These are phyloP conservation scores for Tapirus indicus DNA, from an alignment of 2,797 vertebrate species.

Conservation along the genomic window DNA sequence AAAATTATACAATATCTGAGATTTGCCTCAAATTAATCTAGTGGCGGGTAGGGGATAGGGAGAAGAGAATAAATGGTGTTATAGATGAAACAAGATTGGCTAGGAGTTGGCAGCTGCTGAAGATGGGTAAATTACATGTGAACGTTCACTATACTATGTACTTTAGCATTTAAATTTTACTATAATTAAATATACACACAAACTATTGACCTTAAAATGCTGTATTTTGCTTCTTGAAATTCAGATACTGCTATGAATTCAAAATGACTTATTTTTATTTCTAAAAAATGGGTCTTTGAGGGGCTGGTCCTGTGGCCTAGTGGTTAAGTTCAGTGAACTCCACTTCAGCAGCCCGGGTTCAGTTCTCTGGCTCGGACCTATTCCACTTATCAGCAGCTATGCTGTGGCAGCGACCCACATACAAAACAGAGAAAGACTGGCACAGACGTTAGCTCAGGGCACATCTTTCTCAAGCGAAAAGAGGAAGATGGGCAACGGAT, in stretches of 20 bases:
- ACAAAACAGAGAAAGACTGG: too few species aligned
- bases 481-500: too few species aligned
- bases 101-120: not conserved
- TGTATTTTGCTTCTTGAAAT: slow-evolving; percentile 26
- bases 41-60: not conserved
- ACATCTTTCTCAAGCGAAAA: too few species aligned
- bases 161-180: slow-evolving; percentile 22
- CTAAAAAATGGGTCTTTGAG: not conserved
- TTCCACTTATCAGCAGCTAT: too few species aligned
- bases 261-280: not conserved
- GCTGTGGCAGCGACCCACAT: too few species aligned
- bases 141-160: not conserved
- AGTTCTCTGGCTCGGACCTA: too few species aligned
- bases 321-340: too few species aligned
- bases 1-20: not conserved
- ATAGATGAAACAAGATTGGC: not conserved
- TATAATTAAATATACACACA: not conserved
- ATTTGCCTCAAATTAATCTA: not conserved
- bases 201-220: not conserved
- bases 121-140: not conserved
- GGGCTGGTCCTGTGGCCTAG: too few species aligned
- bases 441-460: too few species aligned
- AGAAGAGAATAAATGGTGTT: not conserved
- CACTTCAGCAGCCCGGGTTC: too few species aligned
- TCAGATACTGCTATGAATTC: not conserved